Conservation (phyloP, 2,888 invertebrate genomes). For the Linnaemya tessellans region DNA sequence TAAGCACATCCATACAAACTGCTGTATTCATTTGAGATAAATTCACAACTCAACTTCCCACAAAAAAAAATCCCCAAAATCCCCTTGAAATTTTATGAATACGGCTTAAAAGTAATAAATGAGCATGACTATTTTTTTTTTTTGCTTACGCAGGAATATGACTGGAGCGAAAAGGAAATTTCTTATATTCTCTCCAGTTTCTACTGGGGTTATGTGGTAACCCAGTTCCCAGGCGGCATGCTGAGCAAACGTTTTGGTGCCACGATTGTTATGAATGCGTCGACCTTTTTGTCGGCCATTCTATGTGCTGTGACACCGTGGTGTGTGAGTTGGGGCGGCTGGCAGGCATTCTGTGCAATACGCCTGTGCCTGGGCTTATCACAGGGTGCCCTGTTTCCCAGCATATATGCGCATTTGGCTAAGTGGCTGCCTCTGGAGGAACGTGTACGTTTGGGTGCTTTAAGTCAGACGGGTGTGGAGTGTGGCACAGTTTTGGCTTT, state of each 20-base stretch:
- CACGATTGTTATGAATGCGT: slow-evolving; percentile 85
- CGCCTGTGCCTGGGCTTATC: slow-evolving; percentile 87
- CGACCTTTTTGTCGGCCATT: slow-evolving; percentile 86
- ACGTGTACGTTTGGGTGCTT: slow-evolving; percentile 85
- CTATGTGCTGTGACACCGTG: slow-evolving; percentile 87
- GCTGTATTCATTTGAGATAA: too few relatives aligned
- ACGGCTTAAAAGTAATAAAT: too few relatives aligned
- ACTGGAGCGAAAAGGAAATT: slow-evolving; percentile 84
- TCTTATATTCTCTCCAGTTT: slow-evolving; percentile 88
- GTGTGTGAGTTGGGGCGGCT: slow-evolving; percentile 86
- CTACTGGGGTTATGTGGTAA: slow-evolving; percentile 90
- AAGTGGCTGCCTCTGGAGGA: slow-evolving; percentile 88
- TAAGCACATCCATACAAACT: slow-evolving; percentile 76
- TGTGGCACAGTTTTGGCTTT: slow-evolving; percentile 88
- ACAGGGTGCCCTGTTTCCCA: slow-evolving; percentile 87
- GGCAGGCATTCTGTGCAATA: slow-evolving; percentile 85
- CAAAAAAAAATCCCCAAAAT: too few relatives aligned
- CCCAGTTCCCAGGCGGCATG: slow-evolving; percentile 87
- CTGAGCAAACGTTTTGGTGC: slow-evolving; percentile 88
- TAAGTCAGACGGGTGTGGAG: slow-evolving; percentile 86
- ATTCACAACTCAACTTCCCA: too few relatives aligned
- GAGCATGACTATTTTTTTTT: too few relatives aligned
- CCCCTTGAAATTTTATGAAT: too few relatives aligned
- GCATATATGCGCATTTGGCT: slow-evolving; percentile 86
- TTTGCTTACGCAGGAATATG: slow-evolving; percentile 76